Evolutionary conservation across 2,888 invertebrate species (phyloP).

Genomic region (Epinotia nisella): DNA sequence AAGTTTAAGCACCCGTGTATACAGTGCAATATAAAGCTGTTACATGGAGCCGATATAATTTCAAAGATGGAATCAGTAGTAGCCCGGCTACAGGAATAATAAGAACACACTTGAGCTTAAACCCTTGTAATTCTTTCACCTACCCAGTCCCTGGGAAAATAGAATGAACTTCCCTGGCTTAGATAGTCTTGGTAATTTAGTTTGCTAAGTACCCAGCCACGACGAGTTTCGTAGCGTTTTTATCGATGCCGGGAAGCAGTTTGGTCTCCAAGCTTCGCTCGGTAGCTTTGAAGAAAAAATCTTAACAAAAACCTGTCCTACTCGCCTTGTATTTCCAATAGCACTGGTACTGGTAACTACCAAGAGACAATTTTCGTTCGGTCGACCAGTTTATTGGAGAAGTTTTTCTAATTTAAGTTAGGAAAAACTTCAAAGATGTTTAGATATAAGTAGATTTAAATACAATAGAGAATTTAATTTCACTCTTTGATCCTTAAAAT

Average conservation of each 20-base stretch:
- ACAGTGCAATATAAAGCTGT: slow-evolving; percentile 1
- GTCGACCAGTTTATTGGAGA: slow-evolving; percentile 20
- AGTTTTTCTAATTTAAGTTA: slow-evolving; percentile 34
- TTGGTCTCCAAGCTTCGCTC: slow-evolving; percentile 30
- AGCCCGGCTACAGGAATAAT: neutral
- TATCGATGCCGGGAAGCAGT: slow-evolving; percentile 43
- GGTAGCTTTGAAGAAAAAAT: slow-evolving; percentile 34
- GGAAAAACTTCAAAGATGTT: slow-evolving; percentile 12
- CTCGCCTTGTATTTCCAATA: slow-evolving; percentile 40
- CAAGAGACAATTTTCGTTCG: slow-evolving; percentile 35
- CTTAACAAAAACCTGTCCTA: slow-evolving; percentile 43
- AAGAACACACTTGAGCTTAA: slow-evolving; percentile 9
- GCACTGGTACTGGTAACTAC: slow-evolving; percentile 32
- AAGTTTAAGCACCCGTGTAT: neutral
- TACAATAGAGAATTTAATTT: neutral
- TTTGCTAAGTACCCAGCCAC: slow-evolving; percentile 32
- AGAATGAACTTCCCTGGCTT: slow-evolving; percentile 16
- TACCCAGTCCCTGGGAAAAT: slow-evolving; percentile 11
- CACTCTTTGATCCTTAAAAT: neutral
- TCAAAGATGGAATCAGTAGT: slow-evolving; percentile 15
- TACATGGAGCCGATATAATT: slow-evolving; percentile 1
- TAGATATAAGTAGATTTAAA: neutral
- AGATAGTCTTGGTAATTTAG: slow-evolving; percentile 28
- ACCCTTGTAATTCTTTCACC: slow-evolving; percentile 29
- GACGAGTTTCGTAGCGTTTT: slow-evolving; percentile 36